phyloP scores from a whole-genome alignment of 2,113 vertebrate genomes.

The Holacanthus passer region DNA sequence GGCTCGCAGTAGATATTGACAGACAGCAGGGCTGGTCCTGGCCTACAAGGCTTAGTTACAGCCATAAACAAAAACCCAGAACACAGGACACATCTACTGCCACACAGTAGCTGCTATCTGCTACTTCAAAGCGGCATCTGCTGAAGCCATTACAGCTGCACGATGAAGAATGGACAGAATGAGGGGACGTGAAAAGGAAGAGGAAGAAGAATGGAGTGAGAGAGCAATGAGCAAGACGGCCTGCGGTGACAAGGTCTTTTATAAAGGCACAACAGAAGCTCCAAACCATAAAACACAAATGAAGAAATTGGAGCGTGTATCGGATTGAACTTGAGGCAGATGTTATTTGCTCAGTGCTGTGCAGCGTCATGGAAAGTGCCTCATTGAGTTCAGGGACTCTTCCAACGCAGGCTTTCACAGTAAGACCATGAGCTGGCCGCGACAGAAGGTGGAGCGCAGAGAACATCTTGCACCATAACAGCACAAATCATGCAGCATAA shows the following conservation, averaged over 20 bases:
- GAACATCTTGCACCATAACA: background rate
- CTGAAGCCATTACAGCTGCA: slow-evolving; percentile 46
- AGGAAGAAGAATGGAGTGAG: slow-evolving; percentile 30
- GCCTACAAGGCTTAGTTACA: slow-evolving; percentile 61
- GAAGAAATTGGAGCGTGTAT: background rate
- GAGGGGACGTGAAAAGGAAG: slow-evolving; percentile 16
- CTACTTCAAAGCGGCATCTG: slow-evolving; percentile 64
- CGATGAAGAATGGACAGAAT: slow-evolving; percentile 8
- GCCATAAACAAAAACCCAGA: slow-evolving; percentile 61
- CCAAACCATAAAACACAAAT: slow-evolving; percentile 21
- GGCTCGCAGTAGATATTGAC: slow-evolving; percentile 44
- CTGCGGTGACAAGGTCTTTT: slow-evolving; percentile 2
- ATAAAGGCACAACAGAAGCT: slow-evolving; percentile 10
- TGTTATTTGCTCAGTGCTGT: slow-evolving; percentile 54
- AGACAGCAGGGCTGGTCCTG: slow-evolving; percentile 66
- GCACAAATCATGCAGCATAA: background rate
- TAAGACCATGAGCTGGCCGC: background rate
- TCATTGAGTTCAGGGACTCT: slow-evolving; percentile 8
- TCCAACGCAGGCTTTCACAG: background rate
- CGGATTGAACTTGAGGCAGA: slow-evolving; percentile 40
- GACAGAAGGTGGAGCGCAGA: background rate
- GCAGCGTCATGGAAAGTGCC: slow-evolving; percentile 39
- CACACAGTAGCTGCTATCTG: slow-evolving; percentile 62
- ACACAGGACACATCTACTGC: slow-evolving; percentile 58
- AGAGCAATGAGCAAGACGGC: slow-evolving; percentile 8